A percentile compares a stretch with the other conserved stretches of the same genome.
These are phyloP conservation scores for Pseudochaenichthys georgianus DNA, from an alignment of 2,797 vertebrate species.

Conservation along the genomic window DNA sequence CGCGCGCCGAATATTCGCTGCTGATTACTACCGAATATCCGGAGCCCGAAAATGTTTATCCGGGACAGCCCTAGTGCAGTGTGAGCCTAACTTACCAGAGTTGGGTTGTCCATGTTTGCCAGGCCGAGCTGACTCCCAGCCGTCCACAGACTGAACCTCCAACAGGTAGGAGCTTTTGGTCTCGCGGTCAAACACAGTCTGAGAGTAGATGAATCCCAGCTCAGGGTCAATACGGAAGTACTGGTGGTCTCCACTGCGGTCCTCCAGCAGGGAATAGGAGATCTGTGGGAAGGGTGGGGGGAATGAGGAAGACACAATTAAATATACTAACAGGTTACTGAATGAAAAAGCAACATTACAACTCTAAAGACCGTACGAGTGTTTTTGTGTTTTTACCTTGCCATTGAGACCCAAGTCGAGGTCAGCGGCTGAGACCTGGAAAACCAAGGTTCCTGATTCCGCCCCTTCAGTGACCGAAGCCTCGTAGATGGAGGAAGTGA, in stretches of 20 bases:
- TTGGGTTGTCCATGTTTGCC: slow-evolving; percentile 91
- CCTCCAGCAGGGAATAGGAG: slow-evolving; percentile 90
- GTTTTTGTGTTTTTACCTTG: slow-evolving; percentile 79
- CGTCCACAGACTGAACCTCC: slow-evolving; percentile 90
- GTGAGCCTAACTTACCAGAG: slow-evolving; percentile 82
- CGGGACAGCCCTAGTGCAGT: background rate
- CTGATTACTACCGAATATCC: too few relatives aligned
- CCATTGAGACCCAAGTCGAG: slow-evolving; percentile 90
- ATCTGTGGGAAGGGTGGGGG: slow-evolving; percentile 77
- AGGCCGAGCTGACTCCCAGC: slow-evolving; percentile 90
- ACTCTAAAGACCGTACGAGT: background rate
- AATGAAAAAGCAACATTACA: background rate
- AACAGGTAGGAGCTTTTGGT: slow-evolving; percentile 90
- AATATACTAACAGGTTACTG: background rate
- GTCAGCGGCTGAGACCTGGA: slow-evolving; percentile 90
- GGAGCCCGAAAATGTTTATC: too few relatives aligned
- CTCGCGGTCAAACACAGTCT: slow-evolving; percentile 91
- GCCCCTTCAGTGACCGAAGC: slow-evolving; percentile 89
- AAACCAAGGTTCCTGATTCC: slow-evolving; percentile 85
- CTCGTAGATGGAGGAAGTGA: slow-evolving; percentile 93
- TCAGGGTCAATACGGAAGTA: slow-evolving; percentile 87
- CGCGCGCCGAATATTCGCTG: too few relatives aligned
- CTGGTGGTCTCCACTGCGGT: slow-evolving; percentile 88
- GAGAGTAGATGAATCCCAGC: slow-evolving; percentile 88
- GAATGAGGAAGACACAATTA: background rate